Conservation (phyloP, 2,797 vertebrate species). For the Otolemur crassicaudatus region DNA sequence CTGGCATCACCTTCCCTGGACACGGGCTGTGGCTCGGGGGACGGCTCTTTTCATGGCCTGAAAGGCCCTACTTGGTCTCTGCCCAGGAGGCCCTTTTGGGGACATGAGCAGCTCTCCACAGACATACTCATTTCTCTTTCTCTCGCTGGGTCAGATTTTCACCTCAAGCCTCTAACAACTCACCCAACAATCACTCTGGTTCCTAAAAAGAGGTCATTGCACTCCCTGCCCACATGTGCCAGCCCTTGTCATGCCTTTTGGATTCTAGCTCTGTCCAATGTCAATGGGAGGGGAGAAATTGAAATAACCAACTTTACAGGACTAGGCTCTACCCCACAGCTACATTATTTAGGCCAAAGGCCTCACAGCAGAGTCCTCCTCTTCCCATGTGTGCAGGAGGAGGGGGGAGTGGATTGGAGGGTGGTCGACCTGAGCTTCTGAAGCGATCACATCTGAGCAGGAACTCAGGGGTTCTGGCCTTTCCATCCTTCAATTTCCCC, state of each 20-base stretch:
- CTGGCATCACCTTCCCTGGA: neutral
- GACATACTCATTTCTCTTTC: neutral
- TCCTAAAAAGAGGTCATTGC: neutral
- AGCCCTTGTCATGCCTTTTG: neutral
- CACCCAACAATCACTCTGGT: neutral
- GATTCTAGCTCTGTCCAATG: neutral
- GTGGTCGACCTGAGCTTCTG: neutral
- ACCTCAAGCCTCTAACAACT: constrained; percentile 9
- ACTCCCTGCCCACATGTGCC: neutral
- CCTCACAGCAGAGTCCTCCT: constrained; percentile 60
- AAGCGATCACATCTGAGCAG: constrained; percentile 43
- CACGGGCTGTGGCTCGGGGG: neutral
- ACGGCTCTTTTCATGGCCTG: neutral
- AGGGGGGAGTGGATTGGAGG: constrained; percentile 41
- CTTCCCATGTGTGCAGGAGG: constrained; percentile 60
- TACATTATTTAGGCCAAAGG: constrained; percentile 76
- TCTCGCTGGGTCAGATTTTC: neutral
- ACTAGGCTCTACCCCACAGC: constrained; percentile 66
- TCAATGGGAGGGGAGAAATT: constrained; percentile 64
- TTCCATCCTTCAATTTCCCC: neutral
- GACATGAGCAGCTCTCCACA: neutral
- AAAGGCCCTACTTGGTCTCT: neutral
- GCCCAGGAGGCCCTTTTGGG: neutral
- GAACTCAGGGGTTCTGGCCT: constrained; percentile 70
- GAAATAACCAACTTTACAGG: constrained; percentile 69